A percentile compares a stretch with the other conserved stretches of the same genome.
Conservation (phyloP, 2,113 vertebrate genomes). For the Tyto alba region DNA sequence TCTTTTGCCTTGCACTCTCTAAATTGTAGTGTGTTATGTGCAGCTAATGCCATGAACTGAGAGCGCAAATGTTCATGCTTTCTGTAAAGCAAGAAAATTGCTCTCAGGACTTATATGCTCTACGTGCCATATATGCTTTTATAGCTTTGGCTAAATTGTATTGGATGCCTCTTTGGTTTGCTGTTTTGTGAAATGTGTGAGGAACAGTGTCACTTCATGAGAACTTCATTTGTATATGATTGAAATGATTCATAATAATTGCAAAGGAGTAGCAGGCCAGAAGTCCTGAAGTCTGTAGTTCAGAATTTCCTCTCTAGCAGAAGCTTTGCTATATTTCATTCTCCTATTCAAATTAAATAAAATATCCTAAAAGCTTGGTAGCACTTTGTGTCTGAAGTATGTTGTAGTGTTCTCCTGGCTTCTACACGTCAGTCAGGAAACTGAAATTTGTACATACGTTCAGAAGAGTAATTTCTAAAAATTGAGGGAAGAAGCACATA, state of each 20-base stretch:
- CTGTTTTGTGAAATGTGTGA: not conserved
- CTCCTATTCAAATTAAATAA: not conserved
- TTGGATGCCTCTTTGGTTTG: accelerated
- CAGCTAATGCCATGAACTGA: not conserved
- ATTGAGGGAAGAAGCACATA: not conserved
- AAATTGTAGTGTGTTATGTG: not conserved
- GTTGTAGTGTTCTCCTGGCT: not conserved
- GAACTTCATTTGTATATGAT: not conserved
- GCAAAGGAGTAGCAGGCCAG: not conserved
- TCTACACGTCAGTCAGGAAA: not conserved
- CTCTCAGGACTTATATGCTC: not conserved
- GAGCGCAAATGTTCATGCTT: not conserved
- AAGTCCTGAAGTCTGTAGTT: not conserved
- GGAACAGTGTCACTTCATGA: not conserved
- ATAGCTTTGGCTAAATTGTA: not conserved
- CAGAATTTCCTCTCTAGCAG: not conserved
- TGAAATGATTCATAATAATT: not conserved
- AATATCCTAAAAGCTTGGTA: not conserved
- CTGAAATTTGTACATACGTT: not conserved
- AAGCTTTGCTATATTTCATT: not conserved
- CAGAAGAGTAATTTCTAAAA: not conserved
- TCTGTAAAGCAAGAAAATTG: not conserved
- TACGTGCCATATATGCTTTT: not conserved
- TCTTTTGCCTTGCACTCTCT: not conserved
- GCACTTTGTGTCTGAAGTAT: not conserved